Evolutionary conservation across 2,113 vertebrate genomes (phyloP).

Genomic region (Platysternon megacephalum): DNA sequence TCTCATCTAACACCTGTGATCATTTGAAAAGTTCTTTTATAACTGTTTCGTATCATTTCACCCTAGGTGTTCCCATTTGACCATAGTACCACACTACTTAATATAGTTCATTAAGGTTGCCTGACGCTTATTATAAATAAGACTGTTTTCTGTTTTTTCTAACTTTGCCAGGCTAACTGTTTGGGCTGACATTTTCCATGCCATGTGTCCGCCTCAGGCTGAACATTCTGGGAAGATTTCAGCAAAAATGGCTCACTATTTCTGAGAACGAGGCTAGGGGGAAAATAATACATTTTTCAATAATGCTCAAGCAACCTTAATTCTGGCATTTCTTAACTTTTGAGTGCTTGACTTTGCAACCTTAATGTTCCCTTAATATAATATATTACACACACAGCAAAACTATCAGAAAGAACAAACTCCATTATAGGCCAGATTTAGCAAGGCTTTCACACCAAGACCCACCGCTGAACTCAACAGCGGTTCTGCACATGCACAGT

Average conservation of each 20-base stretch:
- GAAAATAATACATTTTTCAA: neutral
- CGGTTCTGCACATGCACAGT: neutral
- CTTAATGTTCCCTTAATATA: neutral
- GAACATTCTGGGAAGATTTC: neutral
- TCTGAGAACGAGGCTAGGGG: neutral
- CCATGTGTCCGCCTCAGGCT: neutral
- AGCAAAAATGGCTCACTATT: neutral
- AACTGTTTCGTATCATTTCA: slow-evolving; percentile 34
- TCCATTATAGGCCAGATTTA: slow-evolving; percentile 53
- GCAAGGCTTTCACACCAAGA: slow-evolving; percentile 36
- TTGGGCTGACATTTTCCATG: neutral
- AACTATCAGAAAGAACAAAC: slow-evolving; percentile 43
- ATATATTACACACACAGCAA: neutral
- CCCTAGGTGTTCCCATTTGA: slow-evolving; percentile 53
- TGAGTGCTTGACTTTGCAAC: neutral
- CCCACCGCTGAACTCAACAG: slow-evolving; percentile 16
- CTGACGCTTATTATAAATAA: neutral
- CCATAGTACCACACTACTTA: neutral
- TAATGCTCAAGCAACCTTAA: neutral
- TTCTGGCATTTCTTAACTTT: neutral
- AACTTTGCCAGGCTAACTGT: neutral
- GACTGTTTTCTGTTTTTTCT: neutral
- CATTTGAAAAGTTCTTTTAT: slow-evolving; percentile 8
- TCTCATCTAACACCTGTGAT: slow-evolving; percentile 33
- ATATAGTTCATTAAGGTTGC: neutral